Conservation (phyloP, 2,888 invertebrate species). For the Urechis unicinctus region DNA sequence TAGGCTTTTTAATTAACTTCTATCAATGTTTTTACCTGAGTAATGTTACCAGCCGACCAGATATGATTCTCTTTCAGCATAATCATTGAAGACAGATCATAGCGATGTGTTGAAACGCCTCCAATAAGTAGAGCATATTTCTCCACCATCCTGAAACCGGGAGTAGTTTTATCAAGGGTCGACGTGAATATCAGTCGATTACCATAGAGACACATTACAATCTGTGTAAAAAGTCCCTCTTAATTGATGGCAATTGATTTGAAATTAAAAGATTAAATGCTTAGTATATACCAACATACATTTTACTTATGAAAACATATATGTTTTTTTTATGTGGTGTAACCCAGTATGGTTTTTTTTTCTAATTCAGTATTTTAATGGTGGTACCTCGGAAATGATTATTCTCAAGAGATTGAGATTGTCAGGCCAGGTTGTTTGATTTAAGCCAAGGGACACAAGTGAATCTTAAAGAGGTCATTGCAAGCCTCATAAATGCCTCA, state of each 20-base stretch:
- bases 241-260: conserved; percentile 48
- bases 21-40: conserved; percentile 42
- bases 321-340: too few species aligned
- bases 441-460: too few species aligned
- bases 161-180: conserved; percentile 53
- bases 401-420: too few species aligned
- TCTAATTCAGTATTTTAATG: background rate
- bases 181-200: conserved; percentile 50
- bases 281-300: too few species aligned
- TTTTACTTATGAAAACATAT: too few species aligned
- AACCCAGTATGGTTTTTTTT: background rate
- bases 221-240: conserved; percentile 27
- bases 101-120: conserved; percentile 49
- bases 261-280: conserved; percentile 49
- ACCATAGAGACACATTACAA: conserved; percentile 36
- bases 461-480: too few species aligned
- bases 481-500: conserved; percentile 47
- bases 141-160: conserved; percentile 52
- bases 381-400: too few species aligned
- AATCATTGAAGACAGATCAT: conserved; percentile 51
- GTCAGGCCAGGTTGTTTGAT: too few species aligned
- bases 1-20: too few species aligned
- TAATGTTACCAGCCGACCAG: conserved; percentile 46
- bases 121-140: conserved; percentile 52
- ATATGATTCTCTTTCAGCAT: conserved; percentile 55